Conservation (phyloP, 2,888 invertebrate species). For the Drosophila nr. perissopoda region DNA sequence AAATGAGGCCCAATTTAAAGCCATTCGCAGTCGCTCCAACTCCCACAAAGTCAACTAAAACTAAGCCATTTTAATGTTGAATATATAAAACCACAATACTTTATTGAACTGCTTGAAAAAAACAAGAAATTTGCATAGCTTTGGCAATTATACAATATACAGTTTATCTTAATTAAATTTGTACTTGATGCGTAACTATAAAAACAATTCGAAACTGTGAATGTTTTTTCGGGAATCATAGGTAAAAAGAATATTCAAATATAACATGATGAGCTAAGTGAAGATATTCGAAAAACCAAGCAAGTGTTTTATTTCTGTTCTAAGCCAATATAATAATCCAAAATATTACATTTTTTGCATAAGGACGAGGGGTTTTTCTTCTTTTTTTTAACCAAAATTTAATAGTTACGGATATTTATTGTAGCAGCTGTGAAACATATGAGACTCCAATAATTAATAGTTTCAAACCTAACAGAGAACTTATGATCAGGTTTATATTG, state of each 20-base stretch:
- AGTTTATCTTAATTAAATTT: not conserved
- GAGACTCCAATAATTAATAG: not conserved
- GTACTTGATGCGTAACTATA: not conserved
- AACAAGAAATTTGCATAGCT: not conserved
- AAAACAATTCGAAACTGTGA: not conserved
- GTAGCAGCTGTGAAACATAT: not conserved
- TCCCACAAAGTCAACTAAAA: slow-evolving; percentile 20
- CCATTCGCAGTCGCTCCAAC: slow-evolving; percentile 28
- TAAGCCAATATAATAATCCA: not conserved
- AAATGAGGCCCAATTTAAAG: slow-evolving; percentile 46
- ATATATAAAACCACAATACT: slow-evolving; percentile 17
- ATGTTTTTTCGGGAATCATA: not conserved
- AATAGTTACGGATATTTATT: too few species aligned
- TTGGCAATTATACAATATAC: slow-evolving; percentile 4
- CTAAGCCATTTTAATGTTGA: slow-evolving; percentile 10
- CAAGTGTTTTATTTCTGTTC: not conserved
- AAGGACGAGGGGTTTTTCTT: too few species aligned
- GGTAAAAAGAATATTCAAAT: not conserved
- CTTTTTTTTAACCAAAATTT: not conserved
- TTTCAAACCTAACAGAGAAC: not conserved
- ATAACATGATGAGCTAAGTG: not conserved
- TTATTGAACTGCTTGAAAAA: slow-evolving; percentile 5
- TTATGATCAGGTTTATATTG: not conserved
- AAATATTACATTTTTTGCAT: not conserved
- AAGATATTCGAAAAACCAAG: not conserved